Base-by-base conservation (phyloP, 2,113 vertebrate genomes). In the Carettochelys insculpta region DNA sequence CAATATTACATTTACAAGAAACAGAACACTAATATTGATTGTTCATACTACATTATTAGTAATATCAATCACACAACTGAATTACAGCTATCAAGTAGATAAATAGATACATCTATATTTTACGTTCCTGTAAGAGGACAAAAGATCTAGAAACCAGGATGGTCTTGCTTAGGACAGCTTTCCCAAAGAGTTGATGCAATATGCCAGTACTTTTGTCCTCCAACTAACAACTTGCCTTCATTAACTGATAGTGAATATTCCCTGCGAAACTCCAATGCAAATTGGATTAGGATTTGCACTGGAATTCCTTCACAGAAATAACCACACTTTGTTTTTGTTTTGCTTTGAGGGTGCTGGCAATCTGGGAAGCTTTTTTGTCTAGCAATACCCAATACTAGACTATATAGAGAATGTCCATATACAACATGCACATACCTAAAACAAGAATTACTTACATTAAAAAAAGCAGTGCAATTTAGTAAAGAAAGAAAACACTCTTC, bases 331-430 rank as follows among this genome's bases (percentile, higher is more conserved):
- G 29, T 61, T 61, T 34, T 61, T n/a, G n/a, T 65, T 65, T 65
- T n/a, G 34, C 31, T n/a, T 14, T 10, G 2, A 68, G 75, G 34
- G 12, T 87, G 11, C 24, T 47, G 68, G 54, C 1, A 11, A 68
- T 3, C 22, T 38, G n/a, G 4, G 7, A 86, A 82, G 7, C 19
- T 65, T 4, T n/a, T 34, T n/a, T 65, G 7, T 38, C 24, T 41
- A 10, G 7, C 52, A 50, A 10, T 52, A 84, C 12, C 58, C 13
- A 17, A 5, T 0, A 50, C 13, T 90, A 25, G 87, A 11, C 34
- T 65, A 75, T 16, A 29, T 3, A 61, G 9, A 61, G 68, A 88
- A 78, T 6, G 53, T 3, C 5, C 0, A 0, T 52, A 34, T 25
- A 13, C 50, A 82, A 43, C 22, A 80, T 6, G 78, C 68, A 50